Conservation (phyloP, 2,797 vertebrate species). For the Eidolon dupreanum region DNA sequence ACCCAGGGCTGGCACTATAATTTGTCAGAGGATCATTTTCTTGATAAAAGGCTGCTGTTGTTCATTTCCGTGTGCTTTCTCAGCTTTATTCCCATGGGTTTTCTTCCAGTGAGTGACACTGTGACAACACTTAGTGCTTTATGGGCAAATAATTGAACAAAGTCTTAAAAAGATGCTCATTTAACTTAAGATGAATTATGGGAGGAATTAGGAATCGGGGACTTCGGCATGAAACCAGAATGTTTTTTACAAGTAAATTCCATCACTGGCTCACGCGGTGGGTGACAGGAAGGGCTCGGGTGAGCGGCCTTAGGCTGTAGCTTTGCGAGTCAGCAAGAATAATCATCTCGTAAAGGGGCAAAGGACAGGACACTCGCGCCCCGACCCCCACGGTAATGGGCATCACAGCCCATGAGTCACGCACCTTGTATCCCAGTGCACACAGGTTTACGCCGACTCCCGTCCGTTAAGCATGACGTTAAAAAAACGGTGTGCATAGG, state of each 20-base stretch:
- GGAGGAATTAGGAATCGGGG: not conserved
- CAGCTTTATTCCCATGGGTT: too few species aligned
- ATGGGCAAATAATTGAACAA: not conserved
- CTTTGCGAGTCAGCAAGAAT: not conserved
- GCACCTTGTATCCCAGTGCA: too few species aligned
- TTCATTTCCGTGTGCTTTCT: not conserved
- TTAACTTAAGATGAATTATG: not conserved
- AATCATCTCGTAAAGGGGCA: too few species aligned
- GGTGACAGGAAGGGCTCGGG: rapidly evolving
- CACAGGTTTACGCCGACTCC: too few species aligned
- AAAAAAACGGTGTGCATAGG: too few species aligned
- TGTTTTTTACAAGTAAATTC: not conserved
- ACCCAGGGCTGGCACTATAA: not conserved
- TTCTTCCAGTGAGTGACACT: not conserved
- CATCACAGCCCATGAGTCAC: too few species aligned
- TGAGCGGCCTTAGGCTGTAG: too few species aligned
- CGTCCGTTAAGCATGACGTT: too few species aligned
- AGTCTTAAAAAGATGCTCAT: not conserved
- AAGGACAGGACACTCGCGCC: too few species aligned
- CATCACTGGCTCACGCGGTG: not conserved
- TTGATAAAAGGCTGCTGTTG: not conserved
- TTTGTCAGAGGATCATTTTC: not conserved
- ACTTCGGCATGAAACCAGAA: not conserved
- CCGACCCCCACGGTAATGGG: rapidly evolving
- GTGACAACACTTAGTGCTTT: not conserved